phyloP scores from a whole-genome alignment of 2,888 invertebrate species.

The Atrina japonica region DNA sequence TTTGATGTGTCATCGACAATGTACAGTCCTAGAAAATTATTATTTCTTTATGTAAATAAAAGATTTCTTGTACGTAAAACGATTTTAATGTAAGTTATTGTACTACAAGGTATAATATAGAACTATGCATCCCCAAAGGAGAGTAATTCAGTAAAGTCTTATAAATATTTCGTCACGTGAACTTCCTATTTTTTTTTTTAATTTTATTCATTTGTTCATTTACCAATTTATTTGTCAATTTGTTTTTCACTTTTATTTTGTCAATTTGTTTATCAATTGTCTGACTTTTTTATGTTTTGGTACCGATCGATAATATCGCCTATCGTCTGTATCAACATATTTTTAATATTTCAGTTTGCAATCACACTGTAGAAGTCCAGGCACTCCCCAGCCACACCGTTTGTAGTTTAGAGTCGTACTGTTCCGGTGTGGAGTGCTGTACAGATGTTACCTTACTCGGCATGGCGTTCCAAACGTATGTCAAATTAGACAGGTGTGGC shows the following conservation, averaged over 20 bases:
- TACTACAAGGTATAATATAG: too few species aligned
- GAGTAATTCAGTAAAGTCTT: too few species aligned
- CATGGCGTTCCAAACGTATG: slow-evolving; percentile 17
- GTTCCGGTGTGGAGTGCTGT: slow-evolving; percentile 37
- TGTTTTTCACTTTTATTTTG: not conserved
- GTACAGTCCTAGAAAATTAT: too few species aligned
- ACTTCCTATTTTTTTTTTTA: not conserved
- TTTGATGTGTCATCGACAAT: too few species aligned
- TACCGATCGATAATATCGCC: too few species aligned
- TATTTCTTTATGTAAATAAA: too few species aligned
- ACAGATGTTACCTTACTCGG: slow-evolving; percentile 24
- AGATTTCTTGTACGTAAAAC: too few species aligned
- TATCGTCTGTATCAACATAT: too few species aligned
- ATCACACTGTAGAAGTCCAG: not conserved
- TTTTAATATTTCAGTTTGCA: slow-evolving; percentile 14
- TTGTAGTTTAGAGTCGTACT: slow-evolving; percentile 18
- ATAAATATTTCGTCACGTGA: too few species aligned
- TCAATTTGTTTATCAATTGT: not conserved
- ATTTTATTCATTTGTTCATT: not conserved
- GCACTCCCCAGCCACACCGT: slow-evolving; percentile 28
- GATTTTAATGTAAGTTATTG: too few species aligned
- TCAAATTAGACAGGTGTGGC: slow-evolving; percentile 34
- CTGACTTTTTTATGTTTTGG: too few species aligned
- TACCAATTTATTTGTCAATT: not conserved
- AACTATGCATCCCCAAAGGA: too few species aligned